Evolutionary conservation across 2,888 invertebrate species (phyloP).

Genomic region (Protonemura montana): DNA sequence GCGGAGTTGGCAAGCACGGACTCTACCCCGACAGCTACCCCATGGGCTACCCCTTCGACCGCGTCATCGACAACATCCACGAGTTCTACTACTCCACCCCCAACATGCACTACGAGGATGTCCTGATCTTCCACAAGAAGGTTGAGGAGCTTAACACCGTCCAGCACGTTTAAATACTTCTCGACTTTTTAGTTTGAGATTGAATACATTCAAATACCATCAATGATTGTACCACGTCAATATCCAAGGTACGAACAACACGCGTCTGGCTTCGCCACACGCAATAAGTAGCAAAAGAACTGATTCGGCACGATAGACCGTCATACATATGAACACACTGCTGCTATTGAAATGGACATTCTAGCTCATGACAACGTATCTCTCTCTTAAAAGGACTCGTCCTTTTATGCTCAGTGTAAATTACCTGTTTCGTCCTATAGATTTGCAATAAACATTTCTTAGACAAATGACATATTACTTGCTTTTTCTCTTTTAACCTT

Average conservation of each 20-base stretch:
- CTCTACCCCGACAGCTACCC: conserved; percentile 63
- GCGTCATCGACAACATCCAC: conserved; percentile 59
- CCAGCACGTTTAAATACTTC: conserved; percentile 16
- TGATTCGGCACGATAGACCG: conserved; percentile 13
- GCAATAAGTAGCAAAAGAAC: conserved; percentile 26
- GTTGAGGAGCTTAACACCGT: conserved; percentile 46
- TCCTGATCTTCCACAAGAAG: conserved; percentile 67
- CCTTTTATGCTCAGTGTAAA: conserved; percentile 23
- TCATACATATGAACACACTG: conserved; percentile 7
- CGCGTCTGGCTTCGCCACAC: not conserved
- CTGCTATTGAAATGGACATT: not conserved
- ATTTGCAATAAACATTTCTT: conserved; percentile 32
- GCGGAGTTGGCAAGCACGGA: conserved; percentile 54
- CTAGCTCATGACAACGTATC: conserved; percentile 17
- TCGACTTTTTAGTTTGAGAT: not conserved
- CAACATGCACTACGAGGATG: conserved; percentile 69
- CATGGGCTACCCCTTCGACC: conserved; percentile 68
- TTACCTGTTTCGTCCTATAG: conserved; percentile 27
- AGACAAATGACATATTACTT: not conserved
- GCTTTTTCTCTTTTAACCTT: not conserved
- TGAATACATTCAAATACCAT: not conserved
- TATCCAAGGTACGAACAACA: not conserved
- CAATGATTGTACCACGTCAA: not conserved
- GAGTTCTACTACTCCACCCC: conserved; percentile 58
- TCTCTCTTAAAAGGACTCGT: conserved; percentile 30